phyloP scores from a whole-genome alignment of 2,888 invertebrate species.

The Carterocephalus palaemon region DNA sequence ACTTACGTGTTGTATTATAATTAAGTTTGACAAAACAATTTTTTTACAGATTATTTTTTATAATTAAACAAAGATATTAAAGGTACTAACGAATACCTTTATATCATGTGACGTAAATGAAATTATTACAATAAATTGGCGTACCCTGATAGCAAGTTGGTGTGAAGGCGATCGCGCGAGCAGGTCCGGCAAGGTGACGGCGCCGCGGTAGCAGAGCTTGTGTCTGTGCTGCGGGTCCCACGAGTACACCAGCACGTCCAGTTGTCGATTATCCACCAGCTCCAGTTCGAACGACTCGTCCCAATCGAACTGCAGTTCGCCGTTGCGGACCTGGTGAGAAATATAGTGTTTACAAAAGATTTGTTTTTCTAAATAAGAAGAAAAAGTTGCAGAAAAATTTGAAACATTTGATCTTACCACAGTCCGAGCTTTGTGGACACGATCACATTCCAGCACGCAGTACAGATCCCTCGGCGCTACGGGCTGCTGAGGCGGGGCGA shows the following conservation, averaged over 20 bases:
- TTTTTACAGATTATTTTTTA: no score
- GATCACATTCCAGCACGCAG: conserved; percentile 98
- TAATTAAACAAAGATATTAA: no score
- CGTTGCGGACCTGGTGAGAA: conserved; percentile 85
- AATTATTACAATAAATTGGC: no score
- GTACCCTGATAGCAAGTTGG: conserved; percentile 93
- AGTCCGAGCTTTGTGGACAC: conserved; percentile 95
- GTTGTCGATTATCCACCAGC: conserved; percentile 94
- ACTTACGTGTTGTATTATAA: no score
- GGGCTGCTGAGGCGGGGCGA: conserved; percentile 68
- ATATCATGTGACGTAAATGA: no score
- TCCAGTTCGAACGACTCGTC: conserved; percentile 99
- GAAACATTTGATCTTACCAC: conserved; percentile 5
- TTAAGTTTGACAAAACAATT: no score
- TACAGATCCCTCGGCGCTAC: conserved; percentile 89
- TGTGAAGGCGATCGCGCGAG: conserved; percentile 90
- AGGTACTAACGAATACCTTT: no score
- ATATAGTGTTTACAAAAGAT: neutral
- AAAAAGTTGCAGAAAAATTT: no score
- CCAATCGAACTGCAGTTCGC: conserved; percentile 99
- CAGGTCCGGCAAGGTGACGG: conserved; percentile 89
- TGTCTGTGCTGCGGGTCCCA: conserved; percentile 99
- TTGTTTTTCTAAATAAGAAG: neutral
- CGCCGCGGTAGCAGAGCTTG: conserved; percentile 95
- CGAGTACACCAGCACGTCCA: conserved; percentile 97